These are phyloP conservation scores for Callithrix jacchus DNA, from an alignment of 2,113 vertebrate genomes.

Conservation along the genomic window DNA sequence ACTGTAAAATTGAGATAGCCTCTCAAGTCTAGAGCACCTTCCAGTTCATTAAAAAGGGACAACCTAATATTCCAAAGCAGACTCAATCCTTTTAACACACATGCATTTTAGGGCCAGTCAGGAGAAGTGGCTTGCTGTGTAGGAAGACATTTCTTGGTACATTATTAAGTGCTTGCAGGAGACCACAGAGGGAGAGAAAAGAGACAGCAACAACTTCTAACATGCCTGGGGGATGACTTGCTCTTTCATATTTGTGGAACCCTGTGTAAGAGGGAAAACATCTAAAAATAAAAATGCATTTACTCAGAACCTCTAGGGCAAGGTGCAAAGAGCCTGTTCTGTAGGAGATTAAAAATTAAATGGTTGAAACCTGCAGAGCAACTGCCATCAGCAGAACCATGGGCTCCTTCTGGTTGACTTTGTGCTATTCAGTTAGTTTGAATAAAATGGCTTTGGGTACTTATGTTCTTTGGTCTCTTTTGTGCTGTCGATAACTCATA, in stretches of 20 bases:
- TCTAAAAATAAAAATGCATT: slow-evolving; percentile 69
- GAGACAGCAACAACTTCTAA: not conserved
- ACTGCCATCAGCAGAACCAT: not conserved
- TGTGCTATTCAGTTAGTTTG: slow-evolving; percentile 6
- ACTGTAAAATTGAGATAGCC: slow-evolving; percentile 52
- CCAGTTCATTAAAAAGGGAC: slow-evolving; percentile 51
- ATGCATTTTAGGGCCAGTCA: not conserved
- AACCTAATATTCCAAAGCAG: slow-evolving; percentile 24
- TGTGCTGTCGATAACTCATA: not conserved
- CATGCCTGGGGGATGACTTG: not conserved
- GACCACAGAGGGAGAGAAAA: slow-evolving; percentile 8
- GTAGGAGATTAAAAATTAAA: slow-evolving; percentile 59
- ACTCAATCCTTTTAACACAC: slow-evolving; percentile 29
- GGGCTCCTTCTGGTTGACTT: not conserved
- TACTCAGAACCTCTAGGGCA: slow-evolving; percentile 43
- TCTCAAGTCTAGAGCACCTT: slow-evolving; percentile 45
- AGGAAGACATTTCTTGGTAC: slow-evolving; percentile 59
- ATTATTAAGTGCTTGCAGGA: slow-evolving; percentile 53
- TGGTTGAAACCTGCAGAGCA: not conserved
- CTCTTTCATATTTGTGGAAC: slow-evolving; percentile 44
- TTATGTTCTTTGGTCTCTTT: not conserved
- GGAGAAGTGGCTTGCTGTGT: slow-evolving; percentile 16
- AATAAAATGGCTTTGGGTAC: not conserved
- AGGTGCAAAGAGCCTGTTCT: slow-evolving; percentile 48
- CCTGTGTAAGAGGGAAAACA: slow-evolving; percentile 27